Conservation (phyloP, 2,888 invertebrate genomes). For the Sinotaia quadrata region DNA sequence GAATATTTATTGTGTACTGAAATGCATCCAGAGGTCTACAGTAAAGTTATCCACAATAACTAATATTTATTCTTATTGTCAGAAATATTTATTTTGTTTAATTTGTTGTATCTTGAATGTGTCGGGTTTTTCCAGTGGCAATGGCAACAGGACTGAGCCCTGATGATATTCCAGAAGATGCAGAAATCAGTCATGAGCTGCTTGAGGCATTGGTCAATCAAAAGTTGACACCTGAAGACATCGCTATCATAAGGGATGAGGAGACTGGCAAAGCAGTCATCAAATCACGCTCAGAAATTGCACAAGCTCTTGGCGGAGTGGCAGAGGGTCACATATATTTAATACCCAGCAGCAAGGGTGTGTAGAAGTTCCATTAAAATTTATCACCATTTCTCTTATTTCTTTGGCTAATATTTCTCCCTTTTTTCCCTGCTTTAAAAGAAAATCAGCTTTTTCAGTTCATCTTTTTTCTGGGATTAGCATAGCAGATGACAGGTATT, state of each 20-base stretch:
- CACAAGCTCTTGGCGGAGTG: conserved; percentile 53
- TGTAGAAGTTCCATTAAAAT: neutral
- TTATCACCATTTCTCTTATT: too few relatives aligned
- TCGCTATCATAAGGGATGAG: conserved; percentile 59
- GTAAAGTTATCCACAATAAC: too few relatives aligned
- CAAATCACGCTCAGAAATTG: conserved; percentile 47
- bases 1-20: too few relatives aligned
- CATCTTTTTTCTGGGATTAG: too few relatives aligned
- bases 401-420: too few relatives aligned
- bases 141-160: conserved; percentile 53
- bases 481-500: too few relatives aligned
- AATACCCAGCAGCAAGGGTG: conserved; percentile 24
- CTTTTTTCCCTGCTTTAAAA: too few relatives aligned
- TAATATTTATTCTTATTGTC: too few relatives aligned
- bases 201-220: conserved; percentile 59
- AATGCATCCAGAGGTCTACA: too few relatives aligned
- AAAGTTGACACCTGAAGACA: conserved; percentile 58
- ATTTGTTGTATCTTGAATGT: neutral
- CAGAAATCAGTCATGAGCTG: conserved; percentile 62
- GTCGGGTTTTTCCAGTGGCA: conserved; percentile 42
- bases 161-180: conserved; percentile 50
- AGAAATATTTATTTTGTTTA: neutral
- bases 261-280: conserved; percentile 53
- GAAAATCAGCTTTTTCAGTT: too few relatives aligned
- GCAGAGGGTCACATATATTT: conserved; percentile 59